Evolutionary conservation across 2,113 vertebrate species (phyloP), one percentile per base, ranked within the genome.

Genomic region (Platycercus adscitus): DNA sequence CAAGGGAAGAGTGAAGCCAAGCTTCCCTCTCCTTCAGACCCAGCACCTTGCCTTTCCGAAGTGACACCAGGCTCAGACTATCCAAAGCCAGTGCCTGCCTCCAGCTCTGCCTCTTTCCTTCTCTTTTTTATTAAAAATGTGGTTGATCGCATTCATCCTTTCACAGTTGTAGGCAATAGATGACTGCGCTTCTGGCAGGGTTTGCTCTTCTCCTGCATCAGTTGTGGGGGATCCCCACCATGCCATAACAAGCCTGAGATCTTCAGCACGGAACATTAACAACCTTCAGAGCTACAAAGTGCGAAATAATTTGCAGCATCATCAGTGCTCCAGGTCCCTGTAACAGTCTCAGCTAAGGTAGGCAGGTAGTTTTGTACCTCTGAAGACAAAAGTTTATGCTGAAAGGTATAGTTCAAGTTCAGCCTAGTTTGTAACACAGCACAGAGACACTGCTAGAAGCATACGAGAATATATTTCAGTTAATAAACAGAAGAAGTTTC

Each of bases 221-320:
- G 24, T 16, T 52, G 11, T 65, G 61, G 70, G 89, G 35, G 20
- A 79, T 65, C 52, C 49, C 28, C 53, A 47, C 44, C 29, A 60
- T 1, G 0, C 69, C 0, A 0, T 33, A 64, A 81, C 0, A 2
- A 90, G 31, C 52, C 69, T 1, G 1, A 85, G 21, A 69, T 53
- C 53, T 81, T 90, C 53, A 69, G 53, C 29, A 56, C 0, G 1
- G 58, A 76, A 83, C 55, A 46, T 39, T 60, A 71, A 52, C 73
- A 71, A 70, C 37, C 35, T 81, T 50, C 75, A 81, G 68, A 91
- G 65, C 76, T 63, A 69, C 41, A 8, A 39, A 73, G 26, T 15
- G 43, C 2, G 0, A 33, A 78, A 65, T 46, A 39, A 53, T 39
- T 63, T 26, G 28, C 82, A 84, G 63, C 49, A 60, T 49, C 53